Evolutionary conservation across 2,888 invertebrate genomes (phyloP).

Genomic region (Lumbricus terrestris): DNA sequence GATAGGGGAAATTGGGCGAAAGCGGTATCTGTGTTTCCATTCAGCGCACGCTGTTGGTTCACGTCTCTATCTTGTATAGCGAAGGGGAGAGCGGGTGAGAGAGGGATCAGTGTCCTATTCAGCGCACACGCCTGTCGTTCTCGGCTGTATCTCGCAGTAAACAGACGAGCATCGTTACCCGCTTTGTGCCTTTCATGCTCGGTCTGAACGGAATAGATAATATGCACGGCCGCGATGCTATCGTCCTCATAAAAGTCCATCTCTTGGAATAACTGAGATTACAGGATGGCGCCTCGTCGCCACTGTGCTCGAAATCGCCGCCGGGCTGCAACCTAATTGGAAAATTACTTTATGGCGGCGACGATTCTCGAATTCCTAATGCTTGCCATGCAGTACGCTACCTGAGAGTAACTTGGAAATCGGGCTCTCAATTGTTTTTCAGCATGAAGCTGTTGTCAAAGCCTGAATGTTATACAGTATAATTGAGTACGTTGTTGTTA

Average conservation of each 20-base stretch:
- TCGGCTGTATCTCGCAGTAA: background rate
- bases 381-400: too few relatives aligned
- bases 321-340: background rate
- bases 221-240: background rate
- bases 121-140: background rate
- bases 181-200: background rate
- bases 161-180: background rate
- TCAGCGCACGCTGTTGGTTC: too few relatives aligned
- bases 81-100: background rate
- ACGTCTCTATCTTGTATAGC: too few relatives aligned
- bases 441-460: too few relatives aligned
- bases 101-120: too few relatives aligned
- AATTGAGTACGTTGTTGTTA: too few relatives aligned
- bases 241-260: background rate
- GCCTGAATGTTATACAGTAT: too few relatives aligned
- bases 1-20: too few relatives aligned
- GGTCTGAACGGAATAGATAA: background rate
- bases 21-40: too few relatives aligned
- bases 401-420: too few relatives aligned
- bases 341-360: background rate
- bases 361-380: background rate
- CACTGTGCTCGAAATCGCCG: background rate
- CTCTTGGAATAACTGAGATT: background rate
- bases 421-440: too few relatives aligned
- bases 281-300: background rate